Evolutionary conservation across 2,888 invertebrate genomes (phyloP), one percentile per base, ranked within the genome.

Genomic region (Sussaba pulchella): DNA sequence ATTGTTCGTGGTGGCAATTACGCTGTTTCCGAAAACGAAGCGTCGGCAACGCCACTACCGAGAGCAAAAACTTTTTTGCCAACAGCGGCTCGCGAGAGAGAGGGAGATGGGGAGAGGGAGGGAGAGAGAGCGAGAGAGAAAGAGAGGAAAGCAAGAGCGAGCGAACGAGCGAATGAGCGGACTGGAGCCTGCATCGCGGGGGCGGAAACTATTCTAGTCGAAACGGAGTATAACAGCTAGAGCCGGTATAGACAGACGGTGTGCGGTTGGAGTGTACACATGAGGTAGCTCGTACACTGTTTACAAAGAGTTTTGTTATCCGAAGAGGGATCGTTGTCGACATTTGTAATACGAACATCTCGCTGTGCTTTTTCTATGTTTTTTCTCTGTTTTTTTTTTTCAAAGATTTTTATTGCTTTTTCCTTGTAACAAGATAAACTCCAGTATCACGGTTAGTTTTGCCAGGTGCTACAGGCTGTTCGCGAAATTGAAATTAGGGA

Each of bases 1-100:
- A 84, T 84, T 84, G 84, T 84, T 84, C 84, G 74, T 75, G 66
- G 82, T 78, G 82, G 84, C 84, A 84, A 84, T 84, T 84, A 84
- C 83, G 75, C 81, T 82, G 83, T 83, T 84, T 83, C 78, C 78
- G 72, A 83, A 84, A 84, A 84, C 75, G 79, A 78, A 81, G 81
- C 73, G 63, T 73, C 72, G 69, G 54, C 74, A 50, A 76, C 47
- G 59, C 14, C 14, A 47, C 10, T 41, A 61, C 26, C 21, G 59
- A 24, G 43, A 57, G 50, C 54, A 80, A 66, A 76, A 72, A 76
- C 66, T 80, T 80, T 70, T 73, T 69, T 59, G 67, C 77, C 72
- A 63, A 69, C 64, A 77, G 39, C 50, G 77, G 26, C 59, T 39
- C 63, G 36, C 54, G 59, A 61, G 43, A 52, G 54, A 43, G 67